Base-by-base conservation (phyloP, 2,888 invertebrate species). In the Schizotus pectinicornis region DNA sequence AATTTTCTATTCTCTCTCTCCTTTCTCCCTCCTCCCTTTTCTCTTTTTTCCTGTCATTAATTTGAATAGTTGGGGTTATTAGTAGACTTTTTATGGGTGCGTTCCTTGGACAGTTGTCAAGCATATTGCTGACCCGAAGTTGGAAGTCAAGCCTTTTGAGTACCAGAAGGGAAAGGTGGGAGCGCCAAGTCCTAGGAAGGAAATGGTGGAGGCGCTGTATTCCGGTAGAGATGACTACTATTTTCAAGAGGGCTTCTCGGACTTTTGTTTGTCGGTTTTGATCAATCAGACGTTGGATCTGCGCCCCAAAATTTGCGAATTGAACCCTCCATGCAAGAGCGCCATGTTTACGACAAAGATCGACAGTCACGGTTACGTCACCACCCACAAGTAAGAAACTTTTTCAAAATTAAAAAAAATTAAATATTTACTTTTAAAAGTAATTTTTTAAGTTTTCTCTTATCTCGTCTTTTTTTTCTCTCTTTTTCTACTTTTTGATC, bases 261-360 rank as follows among this genome's bases (percentile, higher is more conserved):
- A 59, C 30, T 34, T 46, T 7, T 59, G 59, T 9, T 14, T 59
- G 22, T 45, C 55, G 6, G 12, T 12, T 1, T 9, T 59, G 7
- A 39, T 59, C 32, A 59, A 59, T 42, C 51, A 55, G 43, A 59
- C 59, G 0, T 13, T 55, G n/a, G 13, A 43, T 14, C 7, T 59
- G 7, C 33, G 34, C 2, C 11, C 14, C 12, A 50, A 54, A 41
- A 33, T 12, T 6, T 59, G 59, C 13, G 31, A 43, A 3, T 50
- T 56, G 30, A 39, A 31, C 13, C 13, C 38, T 8, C 45, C 45
- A 37, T 56, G 56, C 12, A 22, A 45, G 12, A 12, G 22, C 2
- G 9, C 8, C 3, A 12, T 39, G 2, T 47, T 54, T 8, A 38
- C 41, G 2, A 42, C 37, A 22, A 42, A 12, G 11, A 9, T 48